Evolutionary conservation across 2,888 invertebrate genomes (phyloP).

Genomic region (Proisotoma minuta): DNA sequence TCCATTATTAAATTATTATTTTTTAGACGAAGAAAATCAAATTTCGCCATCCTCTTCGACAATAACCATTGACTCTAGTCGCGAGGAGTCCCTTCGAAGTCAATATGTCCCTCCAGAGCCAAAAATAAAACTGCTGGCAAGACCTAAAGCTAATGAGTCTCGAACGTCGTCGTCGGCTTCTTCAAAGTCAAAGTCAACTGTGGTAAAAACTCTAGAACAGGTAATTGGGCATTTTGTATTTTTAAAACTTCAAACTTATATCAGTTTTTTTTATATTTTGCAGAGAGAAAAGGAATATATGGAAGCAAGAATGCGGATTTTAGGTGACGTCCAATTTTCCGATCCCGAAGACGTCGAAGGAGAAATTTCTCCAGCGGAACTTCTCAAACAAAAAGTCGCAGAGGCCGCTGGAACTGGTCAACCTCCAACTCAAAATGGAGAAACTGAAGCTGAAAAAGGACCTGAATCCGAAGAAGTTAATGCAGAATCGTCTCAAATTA

Average conservation of each 20-base stretch:
- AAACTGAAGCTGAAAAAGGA: not conserved
- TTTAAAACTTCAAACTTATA: not conserved
- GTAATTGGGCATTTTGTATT: slow-evolving; percentile 13
- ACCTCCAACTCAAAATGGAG: not conserved
- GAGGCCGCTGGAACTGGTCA: slow-evolving; percentile 19
- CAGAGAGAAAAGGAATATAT: slow-evolving; percentile 91
- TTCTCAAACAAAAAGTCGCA: slow-evolving; percentile 39
- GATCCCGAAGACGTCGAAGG: slow-evolving; percentile 27
- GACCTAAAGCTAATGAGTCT: slow-evolving; percentile 56
- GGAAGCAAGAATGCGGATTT: slow-evolving; percentile 80
- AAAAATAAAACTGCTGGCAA: slow-evolving; percentile 76
- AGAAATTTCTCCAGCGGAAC: slow-evolving; percentile 33
- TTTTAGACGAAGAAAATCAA: too few relatives aligned
- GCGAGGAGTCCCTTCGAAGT: slow-evolving; percentile 70
- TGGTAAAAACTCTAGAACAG: slow-evolving; percentile 55
- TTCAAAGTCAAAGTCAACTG: slow-evolving; percentile 38
- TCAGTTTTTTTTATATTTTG: slow-evolving; percentile 28
- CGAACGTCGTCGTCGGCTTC: not conserved
- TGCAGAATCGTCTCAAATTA: not conserved
- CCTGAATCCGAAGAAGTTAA: not conserved
- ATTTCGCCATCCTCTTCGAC: not conserved
- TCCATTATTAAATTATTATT: not conserved
- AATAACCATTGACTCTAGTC: slow-evolving; percentile 36
- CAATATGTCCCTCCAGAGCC: slow-evolving; percentile 74
- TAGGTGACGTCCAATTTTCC: slow-evolving; percentile 65